Conservation (phyloP, 2,888 invertebrate genomes). For the Diloba caeruleocephala region DNA sequence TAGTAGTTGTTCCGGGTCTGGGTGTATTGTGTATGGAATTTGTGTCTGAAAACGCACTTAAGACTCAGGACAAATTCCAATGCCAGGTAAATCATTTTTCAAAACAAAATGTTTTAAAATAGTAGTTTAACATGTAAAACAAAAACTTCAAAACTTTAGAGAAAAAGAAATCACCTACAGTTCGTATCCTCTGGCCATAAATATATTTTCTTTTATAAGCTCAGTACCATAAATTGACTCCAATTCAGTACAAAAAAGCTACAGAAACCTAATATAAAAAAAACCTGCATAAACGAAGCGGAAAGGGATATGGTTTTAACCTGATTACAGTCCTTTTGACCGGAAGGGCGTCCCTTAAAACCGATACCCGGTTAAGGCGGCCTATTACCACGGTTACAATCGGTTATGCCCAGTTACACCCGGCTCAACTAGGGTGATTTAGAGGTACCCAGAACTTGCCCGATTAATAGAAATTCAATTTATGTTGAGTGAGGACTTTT, state of each 20-base stretch:
- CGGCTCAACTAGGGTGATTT: conserved; percentile 63
- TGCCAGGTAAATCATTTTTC: no score
- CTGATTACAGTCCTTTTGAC: conserved; percentile 55
- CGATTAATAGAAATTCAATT: conserved; percentile 70
- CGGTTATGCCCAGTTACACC: conserved; percentile 56
- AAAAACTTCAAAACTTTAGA: no score
- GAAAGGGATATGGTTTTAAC: conserved; percentile 57
- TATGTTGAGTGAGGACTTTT: conserved; percentile 17
- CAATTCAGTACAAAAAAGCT: neutral
- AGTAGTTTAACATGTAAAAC: no score
- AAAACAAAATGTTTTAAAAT: no score
- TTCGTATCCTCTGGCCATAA: no score
- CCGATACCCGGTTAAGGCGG: conserved; percentile 46
- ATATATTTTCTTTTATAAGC: neutral
- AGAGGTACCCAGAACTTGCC: conserved; percentile 59
- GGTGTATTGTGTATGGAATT: no score
- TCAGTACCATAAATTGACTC: neutral
- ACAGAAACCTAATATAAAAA: conserved; percentile 2
- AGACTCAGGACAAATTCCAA: no score
- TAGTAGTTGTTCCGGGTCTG: no score
- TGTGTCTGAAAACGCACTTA: no score
- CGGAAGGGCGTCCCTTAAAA: conserved; percentile 45
- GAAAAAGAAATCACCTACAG: no score
- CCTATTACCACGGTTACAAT: conserved; percentile 49
- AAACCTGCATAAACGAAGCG: conserved; percentile 34